These are phyloP conservation scores for Acanthaster planci DNA, from an alignment of 35 echinoderm and acorn worm genomes.

Conservation along the genomic window DNA sequence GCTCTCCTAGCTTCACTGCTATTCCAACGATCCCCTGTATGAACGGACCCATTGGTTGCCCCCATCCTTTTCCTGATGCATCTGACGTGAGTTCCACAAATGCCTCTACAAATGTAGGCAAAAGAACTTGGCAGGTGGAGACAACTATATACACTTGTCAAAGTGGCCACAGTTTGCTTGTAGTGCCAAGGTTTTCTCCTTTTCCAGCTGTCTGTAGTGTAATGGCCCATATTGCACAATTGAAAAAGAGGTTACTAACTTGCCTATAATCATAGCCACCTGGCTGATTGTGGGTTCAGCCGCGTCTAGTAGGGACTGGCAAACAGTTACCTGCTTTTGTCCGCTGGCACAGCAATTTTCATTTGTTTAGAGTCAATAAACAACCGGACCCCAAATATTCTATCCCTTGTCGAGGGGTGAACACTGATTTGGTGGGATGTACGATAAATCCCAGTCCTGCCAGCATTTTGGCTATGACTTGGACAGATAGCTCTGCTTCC, in stretches of 20 bases:
- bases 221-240: conserved; percentile 68
- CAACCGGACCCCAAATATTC: conserved; percentile 63
- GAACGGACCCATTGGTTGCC: conserved; percentile 38
- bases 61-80: conserved; percentile 61
- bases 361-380: conserved; percentile 49
- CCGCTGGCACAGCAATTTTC: conserved; percentile 44
- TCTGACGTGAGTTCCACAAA: conserved; percentile 40
- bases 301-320: conserved; percentile 29
- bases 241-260: conserved; percentile 72
- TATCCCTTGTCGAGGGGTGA: conserved; percentile 49
- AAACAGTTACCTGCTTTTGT: conserved; percentile 61
- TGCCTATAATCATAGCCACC: conserved; percentile 60
- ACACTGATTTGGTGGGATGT: no score
- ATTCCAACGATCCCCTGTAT: conserved; percentile 59
- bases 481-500: not conserved
- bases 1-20: conserved; percentile 12
- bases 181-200: conserved; percentile 54
- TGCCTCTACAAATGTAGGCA: not conserved
- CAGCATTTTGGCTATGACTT: conserved; percentile 16
- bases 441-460: conserved; percentile 59
- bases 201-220: conserved; percentile 64
- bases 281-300: conserved; percentile 40
- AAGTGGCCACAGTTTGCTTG: conserved; percentile 57
- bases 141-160: conserved; percentile 48
- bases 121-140: conserved; percentile 31